Percentiles rank a stretch among this genome's conserved stretches.
phyloP scores from a whole-genome alignment of 2,797 vertebrate species.

The Phaenicophaeus curvirostris region DNA sequence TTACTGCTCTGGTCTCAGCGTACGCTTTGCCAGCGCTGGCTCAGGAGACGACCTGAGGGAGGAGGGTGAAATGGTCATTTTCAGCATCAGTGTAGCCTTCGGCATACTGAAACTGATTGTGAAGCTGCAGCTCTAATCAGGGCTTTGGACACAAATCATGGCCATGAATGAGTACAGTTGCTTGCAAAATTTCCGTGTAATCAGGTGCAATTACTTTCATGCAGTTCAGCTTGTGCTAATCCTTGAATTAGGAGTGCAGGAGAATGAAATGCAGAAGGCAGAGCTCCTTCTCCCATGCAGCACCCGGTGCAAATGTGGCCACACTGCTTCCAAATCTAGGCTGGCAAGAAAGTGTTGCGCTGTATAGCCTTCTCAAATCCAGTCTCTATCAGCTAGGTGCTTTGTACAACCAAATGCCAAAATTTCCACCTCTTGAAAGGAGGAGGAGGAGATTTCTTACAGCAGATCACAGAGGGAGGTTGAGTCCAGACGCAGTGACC shows the following conservation, averaged over 20 bases:
- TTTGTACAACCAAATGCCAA: background rate
- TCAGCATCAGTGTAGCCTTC: background rate
- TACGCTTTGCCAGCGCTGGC: background rate
- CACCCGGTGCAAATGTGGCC: background rate
- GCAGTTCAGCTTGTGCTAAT: background rate
- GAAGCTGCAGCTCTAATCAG: background rate
- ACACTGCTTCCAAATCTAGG: background rate
- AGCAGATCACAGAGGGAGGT: background rate
- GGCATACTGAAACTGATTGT: background rate
- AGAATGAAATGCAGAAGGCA: background rate
- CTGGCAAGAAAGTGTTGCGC: background rate
- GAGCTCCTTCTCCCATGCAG: background rate
- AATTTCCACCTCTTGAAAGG: rapidly evolving
- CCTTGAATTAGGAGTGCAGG: background rate
- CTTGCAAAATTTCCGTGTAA: background rate
- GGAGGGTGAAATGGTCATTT: background rate
- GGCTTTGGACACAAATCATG: background rate
- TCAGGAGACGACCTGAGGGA: background rate
- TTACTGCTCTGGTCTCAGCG: background rate
- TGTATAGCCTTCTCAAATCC: background rate
- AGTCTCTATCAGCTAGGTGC: background rate
- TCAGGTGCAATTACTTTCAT: background rate
- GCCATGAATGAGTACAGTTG: background rate
- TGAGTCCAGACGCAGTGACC: background rate
- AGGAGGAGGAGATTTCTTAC: background rate